phyloP scores from a whole-genome alignment of 1,140 invertebrate species.

The Drosophila ohnishii region DNA sequence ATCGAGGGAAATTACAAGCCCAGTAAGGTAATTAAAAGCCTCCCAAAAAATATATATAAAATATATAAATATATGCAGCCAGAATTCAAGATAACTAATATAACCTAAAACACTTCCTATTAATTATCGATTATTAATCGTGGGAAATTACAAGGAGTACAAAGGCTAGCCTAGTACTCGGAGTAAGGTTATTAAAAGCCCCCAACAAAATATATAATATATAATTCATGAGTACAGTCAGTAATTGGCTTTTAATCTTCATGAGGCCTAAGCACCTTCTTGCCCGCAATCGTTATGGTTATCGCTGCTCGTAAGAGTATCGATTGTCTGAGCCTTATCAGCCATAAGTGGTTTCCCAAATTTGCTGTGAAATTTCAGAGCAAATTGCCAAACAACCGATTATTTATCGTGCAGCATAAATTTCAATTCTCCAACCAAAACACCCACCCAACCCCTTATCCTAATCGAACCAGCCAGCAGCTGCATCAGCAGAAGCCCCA shows the following conservation, averaged over 20 bases:
- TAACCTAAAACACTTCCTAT: not conserved
- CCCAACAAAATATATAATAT: not conserved
- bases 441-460: not conserved
- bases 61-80: no score
- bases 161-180: not conserved
- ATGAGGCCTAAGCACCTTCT: not conserved
- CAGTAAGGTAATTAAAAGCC: no score
- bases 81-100: no score
- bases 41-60: no score
- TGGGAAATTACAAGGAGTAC: not conserved
- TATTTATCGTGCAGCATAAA: slow-evolving; percentile 23
- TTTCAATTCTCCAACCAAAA: not conserved
- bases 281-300: not conserved
- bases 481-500: slow-evolving; percentile 15
- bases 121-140: slow-evolving; percentile 3
- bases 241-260: slow-evolving; percentile 7
- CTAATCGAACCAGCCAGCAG: slow-evolving; percentile 3
- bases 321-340: slow-evolving; percentile 6
- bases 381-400: slow-evolving; percentile 16
- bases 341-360: slow-evolving; percentile 1
- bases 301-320: not conserved
- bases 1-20: no score
- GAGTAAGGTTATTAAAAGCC: not conserved
- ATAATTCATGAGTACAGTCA: not conserved
- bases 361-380: slow-evolving; percentile 8